phyloP scores from a whole-genome alignment of 2,113 vertebrate genomes.

The Piprites chloris region DNA sequence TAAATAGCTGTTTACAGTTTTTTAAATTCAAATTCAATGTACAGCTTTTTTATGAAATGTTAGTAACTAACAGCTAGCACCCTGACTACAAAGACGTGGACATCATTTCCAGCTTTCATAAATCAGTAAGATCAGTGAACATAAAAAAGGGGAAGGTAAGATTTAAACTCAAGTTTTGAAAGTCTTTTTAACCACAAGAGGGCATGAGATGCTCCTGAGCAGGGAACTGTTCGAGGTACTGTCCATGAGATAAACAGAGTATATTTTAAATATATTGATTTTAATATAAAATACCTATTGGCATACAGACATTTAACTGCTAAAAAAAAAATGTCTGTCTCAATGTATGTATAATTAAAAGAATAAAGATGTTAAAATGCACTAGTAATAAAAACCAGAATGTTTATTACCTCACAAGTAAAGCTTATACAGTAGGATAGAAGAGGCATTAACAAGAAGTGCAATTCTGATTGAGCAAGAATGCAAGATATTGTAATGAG shows the following conservation, averaged over 20 bases:
- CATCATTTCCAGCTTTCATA: constrained; percentile 62
- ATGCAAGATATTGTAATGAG: constrained; percentile 37
- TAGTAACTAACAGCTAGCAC: constrained; percentile 70
- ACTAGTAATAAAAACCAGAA: constrained; percentile 43
- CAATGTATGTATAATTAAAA: constrained; percentile 49
- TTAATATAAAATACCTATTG: constrained; percentile 60
- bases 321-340: not conserved
- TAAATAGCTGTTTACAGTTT: constrained; percentile 82
- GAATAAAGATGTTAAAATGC: constrained; percentile 34
- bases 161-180: constrained; percentile 47
- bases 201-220: constrained; percentile 70
- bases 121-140: constrained; percentile 49
- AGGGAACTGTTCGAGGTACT: constrained; percentile 60
- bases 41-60: constrained; percentile 76
- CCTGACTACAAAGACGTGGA: constrained; percentile 46
- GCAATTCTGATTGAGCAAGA: constrained; percentile 71
- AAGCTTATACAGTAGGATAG: constrained; percentile 61
- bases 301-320: constrained; percentile 28
- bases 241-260: constrained; percentile 71
- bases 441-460: constrained; percentile 71
- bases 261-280: constrained; percentile 78
- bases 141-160: constrained; percentile 69
- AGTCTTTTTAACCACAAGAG: constrained; percentile 73
- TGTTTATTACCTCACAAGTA: constrained; percentile 74
- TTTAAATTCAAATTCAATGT: constrained; percentile 75